These are phyloP conservation scores for Gonatopus flavifemur DNA, from an alignment of 1,140 invertebrate species.

Conservation along the genomic window DNA sequence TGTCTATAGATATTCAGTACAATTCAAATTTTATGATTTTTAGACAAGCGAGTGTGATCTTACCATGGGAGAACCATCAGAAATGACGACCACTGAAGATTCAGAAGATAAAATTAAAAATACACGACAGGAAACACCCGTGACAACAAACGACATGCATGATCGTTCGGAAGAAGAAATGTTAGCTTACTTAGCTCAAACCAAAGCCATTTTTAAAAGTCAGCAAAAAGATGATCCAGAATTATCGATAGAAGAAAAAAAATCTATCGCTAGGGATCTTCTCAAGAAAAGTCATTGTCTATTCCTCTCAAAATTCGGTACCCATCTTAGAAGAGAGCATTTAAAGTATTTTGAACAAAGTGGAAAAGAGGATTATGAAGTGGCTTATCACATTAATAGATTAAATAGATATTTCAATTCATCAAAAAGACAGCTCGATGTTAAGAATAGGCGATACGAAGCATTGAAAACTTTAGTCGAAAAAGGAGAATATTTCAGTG, in stretches of 20 bases:
- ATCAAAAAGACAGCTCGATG: constrained; percentile 59
- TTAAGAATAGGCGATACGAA: constrained; percentile 80
- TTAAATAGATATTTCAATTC: constrained; percentile 62
- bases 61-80: no score
- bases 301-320: constrained; percentile 79
- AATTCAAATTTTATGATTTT: no score
- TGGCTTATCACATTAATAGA: constrained; percentile 63
- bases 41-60: no score
- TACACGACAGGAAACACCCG: no score
- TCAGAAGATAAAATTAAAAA: no score
- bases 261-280: constrained; percentile 66
- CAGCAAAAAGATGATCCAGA: constrained; percentile 79
- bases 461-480: constrained; percentile 77
- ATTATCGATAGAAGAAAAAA: constrained; percentile 69
- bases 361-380: constrained; percentile 60
- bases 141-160: no score
- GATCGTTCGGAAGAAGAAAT: constrained; percentile 32
- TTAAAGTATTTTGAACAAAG: constrained; percentile 65
- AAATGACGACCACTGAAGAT: no score
- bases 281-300: constrained; percentile 65
- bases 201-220: constrained; percentile 66
- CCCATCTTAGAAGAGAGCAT: constrained; percentile 68
- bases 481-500: constrained; percentile 82
- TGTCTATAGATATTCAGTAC: no score
- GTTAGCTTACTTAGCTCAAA: constrained; percentile 30